Evolutionary conservation across 2,113 vertebrate species (phyloP).

Genomic region (Phaethon lepturus): DNA sequence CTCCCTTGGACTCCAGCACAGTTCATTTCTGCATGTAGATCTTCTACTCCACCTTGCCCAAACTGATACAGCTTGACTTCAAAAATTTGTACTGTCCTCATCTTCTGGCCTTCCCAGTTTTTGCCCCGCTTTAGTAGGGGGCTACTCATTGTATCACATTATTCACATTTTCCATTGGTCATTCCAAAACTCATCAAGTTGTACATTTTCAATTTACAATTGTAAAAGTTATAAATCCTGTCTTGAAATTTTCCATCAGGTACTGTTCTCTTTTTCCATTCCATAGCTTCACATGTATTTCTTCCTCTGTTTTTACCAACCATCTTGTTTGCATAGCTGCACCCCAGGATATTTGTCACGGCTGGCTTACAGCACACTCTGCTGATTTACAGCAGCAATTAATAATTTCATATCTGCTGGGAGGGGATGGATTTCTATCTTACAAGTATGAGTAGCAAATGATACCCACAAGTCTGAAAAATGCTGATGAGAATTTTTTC

Average conservation of each 20-base stretch:
- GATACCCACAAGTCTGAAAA: constrained; percentile 28
- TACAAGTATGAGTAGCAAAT: neutral
- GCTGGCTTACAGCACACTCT: constrained; percentile 47
- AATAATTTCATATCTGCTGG: constrained; percentile 7
- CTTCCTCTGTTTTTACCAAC: constrained; percentile 28
- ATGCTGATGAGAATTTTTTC: constrained; percentile 30
- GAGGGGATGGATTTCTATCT: constrained; percentile 19
- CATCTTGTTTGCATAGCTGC: constrained; percentile 28
- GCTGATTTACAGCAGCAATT: constrained; percentile 55
- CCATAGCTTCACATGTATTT: neutral
- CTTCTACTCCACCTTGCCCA: neutral
- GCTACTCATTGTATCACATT: neutral
- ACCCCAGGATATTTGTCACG: neutral
- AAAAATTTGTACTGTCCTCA: neutral
- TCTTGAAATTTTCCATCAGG: neutral
- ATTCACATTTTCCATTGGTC: neutral
- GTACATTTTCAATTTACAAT: neutral
- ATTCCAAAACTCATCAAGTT: neutral
- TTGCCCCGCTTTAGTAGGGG: neutral
- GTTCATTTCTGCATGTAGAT: neutral
- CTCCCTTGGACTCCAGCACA: neutral
- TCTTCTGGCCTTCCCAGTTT: neutral
- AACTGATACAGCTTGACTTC: neutral
- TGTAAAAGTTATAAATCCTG: neutral
- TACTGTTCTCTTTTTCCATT: neutral